A percentile compares a stretch with the other conserved stretches of the same genome.
These are phyloP conservation scores for Fregetta grallaria DNA, from an alignment of 2,113 vertebrate genomes.

Conservation along the genomic window DNA sequence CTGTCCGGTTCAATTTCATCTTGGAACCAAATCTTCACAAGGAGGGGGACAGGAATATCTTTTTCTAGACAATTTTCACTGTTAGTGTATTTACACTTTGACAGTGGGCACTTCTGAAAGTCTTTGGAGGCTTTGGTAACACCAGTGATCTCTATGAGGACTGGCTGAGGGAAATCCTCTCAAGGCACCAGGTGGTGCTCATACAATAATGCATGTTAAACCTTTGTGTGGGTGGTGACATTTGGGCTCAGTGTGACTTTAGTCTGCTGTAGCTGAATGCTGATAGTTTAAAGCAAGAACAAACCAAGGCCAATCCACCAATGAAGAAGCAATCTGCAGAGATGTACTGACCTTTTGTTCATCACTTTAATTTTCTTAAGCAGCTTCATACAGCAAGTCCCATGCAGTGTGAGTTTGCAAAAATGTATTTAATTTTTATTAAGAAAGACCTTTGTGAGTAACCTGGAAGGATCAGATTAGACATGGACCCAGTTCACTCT, in stretches of 20 bases:
- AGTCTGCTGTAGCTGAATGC: background rate
- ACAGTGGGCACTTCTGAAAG: background rate
- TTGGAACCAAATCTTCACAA: background rate
- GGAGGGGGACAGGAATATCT: background rate
- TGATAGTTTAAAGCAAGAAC: background rate
- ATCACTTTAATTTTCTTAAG: background rate
- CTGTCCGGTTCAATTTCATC: background rate
- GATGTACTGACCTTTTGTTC: background rate
- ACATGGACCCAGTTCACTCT: background rate
- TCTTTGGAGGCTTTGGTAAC: background rate
- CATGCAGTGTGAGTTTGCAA: background rate
- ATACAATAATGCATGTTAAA: background rate
- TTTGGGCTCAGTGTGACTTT: background rate
- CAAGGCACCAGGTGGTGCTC: background rate
- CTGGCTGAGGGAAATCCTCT: background rate
- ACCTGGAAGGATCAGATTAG: background rate
- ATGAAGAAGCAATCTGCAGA: background rate
- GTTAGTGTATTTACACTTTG: background rate
- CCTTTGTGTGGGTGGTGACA: background rate
- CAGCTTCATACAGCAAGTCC: background rate
- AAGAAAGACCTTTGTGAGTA: background rate
- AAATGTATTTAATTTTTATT: background rate
- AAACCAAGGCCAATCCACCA: background rate
- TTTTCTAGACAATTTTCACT: background rate
- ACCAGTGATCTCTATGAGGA: background rate